phyloP scores from a whole-genome alignment of 2,797 vertebrate genomes.

The Crypturellus tataupa region DNA sequence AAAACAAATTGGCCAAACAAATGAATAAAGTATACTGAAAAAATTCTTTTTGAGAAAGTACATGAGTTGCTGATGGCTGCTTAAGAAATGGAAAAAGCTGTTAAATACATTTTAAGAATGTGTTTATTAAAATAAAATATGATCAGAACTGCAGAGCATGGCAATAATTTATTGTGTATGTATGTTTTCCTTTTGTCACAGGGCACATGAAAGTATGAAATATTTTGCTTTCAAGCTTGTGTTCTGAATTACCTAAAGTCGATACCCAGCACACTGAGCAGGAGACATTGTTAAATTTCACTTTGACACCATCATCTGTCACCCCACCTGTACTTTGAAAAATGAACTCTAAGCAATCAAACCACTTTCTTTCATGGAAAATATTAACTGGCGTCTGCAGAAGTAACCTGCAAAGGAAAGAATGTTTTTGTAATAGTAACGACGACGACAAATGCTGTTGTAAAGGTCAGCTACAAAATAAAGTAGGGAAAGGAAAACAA shows the following conservation, averaged over 20 bases:
- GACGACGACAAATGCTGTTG: not conserved
- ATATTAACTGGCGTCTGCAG: slow-evolving; percentile 47
- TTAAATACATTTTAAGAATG: slow-evolving; percentile 64
- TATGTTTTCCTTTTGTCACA: slow-evolving; percentile 63
- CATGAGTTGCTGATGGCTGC: slow-evolving; percentile 34
- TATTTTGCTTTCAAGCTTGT: slow-evolving; percentile 66
- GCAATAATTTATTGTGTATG: slow-evolving; percentile 58
- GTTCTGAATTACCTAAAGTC: slow-evolving; percentile 66
- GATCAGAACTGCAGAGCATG: slow-evolving; percentile 22
- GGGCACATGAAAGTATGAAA: slow-evolving; percentile 53
- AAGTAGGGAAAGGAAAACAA: slow-evolving; percentile 10
- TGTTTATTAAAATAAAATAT: slow-evolving; percentile 67
- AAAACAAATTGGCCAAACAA: slow-evolving; percentile 67
- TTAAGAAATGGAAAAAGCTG: slow-evolving; percentile 54
- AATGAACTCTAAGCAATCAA: slow-evolving; percentile 71
- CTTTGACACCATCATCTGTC: slow-evolving; percentile 69
- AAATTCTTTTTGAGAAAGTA: slow-evolving; percentile 36
- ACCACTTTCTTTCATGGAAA: slow-evolving; percentile 56
- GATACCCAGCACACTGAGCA: slow-evolving; percentile 57
- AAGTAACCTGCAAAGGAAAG: slow-evolving; percentile 32
- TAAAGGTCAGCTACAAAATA: slow-evolving; percentile 29
- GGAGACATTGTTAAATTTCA: slow-evolving; percentile 66
- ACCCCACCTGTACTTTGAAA: slow-evolving; percentile 67
- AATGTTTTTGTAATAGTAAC: slow-evolving; percentile 40
- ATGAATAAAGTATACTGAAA: slow-evolving; percentile 54